These are phyloP conservation scores for Lasioglossum calceatum DNA, from an alignment of 2,888 invertebrate species.

Conservation along the genomic window DNA sequence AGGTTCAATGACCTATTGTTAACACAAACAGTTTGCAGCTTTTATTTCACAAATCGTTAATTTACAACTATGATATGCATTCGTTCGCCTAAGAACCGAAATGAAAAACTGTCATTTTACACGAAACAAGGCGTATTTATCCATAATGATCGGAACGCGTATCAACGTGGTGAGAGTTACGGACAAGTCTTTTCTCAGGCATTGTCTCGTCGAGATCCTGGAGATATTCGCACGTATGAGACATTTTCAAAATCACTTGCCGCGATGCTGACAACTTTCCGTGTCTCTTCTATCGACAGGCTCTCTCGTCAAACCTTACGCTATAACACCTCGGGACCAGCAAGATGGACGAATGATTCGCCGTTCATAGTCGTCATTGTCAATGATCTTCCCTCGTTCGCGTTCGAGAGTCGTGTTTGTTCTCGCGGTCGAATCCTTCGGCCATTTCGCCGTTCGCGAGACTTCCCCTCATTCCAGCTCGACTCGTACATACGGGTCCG, in stretches of 20 bases:
- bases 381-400: background rate
- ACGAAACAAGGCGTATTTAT: slow-evolving; percentile 68
- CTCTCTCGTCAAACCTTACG: slow-evolving; percentile 23
- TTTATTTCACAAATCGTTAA: slow-evolving; percentile 93
- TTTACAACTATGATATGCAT: slow-evolving; percentile 98
- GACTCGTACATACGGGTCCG: slow-evolving; percentile 30
- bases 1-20: slow-evolving; percentile 73
- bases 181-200: slow-evolving; percentile 55
- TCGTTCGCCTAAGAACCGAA: slow-evolving; percentile 89
- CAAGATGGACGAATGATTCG: slow-evolving; percentile 14
- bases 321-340: slow-evolving; percentile 20
- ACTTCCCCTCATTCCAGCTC: slow-evolving; percentile 13
- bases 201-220: slow-evolving; percentile 26
- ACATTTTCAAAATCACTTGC: slow-evolving; percentile 29
- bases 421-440: background rate
- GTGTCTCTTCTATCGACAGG: slow-evolving; percentile 3
- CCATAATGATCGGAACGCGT: slow-evolving; percentile 69
- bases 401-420: background rate
- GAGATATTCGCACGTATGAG: slow-evolving; percentile 15
- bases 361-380: background rate
- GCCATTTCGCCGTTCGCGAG: background rate
- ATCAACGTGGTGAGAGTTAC: slow-evolving; percentile 57
- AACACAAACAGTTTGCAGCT: slow-evolving; percentile 87
- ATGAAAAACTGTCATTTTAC: slow-evolving; percentile 71
- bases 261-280: slow-evolving; percentile 25